Conservation (phyloP, 2,113 vertebrate species). For the Vidua macroura region DNA sequence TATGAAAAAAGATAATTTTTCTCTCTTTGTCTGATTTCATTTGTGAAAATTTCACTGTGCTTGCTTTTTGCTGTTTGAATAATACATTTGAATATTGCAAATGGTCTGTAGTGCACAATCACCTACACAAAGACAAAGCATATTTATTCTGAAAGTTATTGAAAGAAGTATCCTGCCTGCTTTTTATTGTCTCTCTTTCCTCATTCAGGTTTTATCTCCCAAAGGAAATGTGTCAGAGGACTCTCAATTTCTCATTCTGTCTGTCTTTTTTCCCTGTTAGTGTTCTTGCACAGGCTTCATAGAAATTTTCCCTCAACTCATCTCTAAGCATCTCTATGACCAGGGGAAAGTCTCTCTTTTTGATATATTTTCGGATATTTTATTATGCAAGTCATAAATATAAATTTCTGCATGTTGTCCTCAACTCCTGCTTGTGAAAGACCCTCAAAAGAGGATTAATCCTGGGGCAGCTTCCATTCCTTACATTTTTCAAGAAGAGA, state of each 20-base stretch:
- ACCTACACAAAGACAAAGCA: not conserved
- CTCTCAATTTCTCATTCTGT: slow-evolving; percentile 7
- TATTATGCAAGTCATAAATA: not conserved
- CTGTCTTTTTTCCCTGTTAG: not conserved
- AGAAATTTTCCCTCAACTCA: not conserved
- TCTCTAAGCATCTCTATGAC: not conserved
- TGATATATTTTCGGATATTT: not conserved
- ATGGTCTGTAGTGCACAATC: not conserved
- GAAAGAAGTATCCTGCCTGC: not conserved
- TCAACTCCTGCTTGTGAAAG: not conserved
- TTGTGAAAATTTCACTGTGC: not conserved
- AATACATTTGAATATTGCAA: not conserved
- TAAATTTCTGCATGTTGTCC: not conserved
- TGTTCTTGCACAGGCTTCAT: not conserved
- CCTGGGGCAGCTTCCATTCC: not conserved
- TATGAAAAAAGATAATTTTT: not conserved
- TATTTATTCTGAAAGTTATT: slow-evolving; percentile 10
- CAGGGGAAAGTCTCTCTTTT: not conserved
- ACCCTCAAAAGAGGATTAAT: not conserved
- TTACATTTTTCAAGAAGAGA: not conserved
- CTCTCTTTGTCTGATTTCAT: not conserved
- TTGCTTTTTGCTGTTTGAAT: not conserved
- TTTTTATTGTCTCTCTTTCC: slow-evolving; percentile 24
- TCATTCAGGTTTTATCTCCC: slow-evolving; percentile 5
- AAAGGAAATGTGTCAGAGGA: slow-evolving; percentile 48